phyloP scores from a whole-genome alignment of 2,113 vertebrate species.

The Triplophysa rosa region DNA sequence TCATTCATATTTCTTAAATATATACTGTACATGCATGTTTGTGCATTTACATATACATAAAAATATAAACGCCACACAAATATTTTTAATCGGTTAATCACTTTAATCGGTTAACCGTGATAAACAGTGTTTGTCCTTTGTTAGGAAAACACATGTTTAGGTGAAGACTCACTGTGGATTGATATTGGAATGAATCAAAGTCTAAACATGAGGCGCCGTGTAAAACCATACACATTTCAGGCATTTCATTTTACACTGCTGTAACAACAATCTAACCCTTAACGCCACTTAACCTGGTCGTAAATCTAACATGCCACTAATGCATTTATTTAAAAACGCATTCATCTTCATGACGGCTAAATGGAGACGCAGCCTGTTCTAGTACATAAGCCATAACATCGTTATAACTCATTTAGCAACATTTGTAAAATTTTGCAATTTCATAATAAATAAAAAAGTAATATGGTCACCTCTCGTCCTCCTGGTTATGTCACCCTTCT shows the following conservation, averaged over 20 bases:
- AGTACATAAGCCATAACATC: not conserved
- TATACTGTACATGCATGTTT: no score
- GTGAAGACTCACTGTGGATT: not conserved
- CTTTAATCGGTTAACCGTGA: no score
- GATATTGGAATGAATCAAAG: not conserved
- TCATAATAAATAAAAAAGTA: not conserved
- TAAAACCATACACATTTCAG: not conserved
- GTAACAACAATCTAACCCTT: constrained; percentile 10
- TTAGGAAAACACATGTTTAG: not conserved
- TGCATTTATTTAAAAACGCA: constrained; percentile 7
- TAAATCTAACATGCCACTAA: not conserved
- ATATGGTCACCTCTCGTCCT: not conserved
- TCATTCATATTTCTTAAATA: no score
- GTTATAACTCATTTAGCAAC: not conserved
- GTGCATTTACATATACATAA: no score
- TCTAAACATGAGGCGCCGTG: not conserved
- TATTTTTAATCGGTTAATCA: no score
- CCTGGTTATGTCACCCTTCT: not conserved
- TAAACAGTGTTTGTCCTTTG: no score
- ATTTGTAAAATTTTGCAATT: not conserved
- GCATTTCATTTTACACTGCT: not conserved
- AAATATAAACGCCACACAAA: no score
- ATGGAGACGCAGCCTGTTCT: not conserved
- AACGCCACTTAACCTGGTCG: constrained; percentile 24
- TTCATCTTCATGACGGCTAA: not conserved